Conservation (phyloP, 2,113 vertebrate genomes). For the Apteryx mantelli region DNA sequence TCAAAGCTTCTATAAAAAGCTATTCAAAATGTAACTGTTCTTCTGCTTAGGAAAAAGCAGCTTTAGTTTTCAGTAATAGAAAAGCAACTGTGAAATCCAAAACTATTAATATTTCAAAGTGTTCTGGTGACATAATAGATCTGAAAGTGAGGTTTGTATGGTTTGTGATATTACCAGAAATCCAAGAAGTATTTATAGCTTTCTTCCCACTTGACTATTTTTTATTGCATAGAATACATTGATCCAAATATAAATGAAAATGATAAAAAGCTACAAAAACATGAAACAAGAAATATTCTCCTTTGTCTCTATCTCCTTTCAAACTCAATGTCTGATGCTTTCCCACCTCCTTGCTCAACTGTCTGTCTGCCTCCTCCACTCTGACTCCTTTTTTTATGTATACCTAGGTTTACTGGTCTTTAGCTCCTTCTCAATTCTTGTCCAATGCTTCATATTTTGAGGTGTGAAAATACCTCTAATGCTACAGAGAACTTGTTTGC, state of each 20-base stretch:
- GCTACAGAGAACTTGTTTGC: conserved; percentile 7
- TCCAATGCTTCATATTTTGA: conserved; percentile 29
- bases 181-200: conserved; percentile 36
- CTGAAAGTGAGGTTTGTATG: neutral
- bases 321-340: neutral
- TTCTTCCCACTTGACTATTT: neutral
- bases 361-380: neutral
- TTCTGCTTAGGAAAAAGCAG: neutral
- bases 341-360: neutral
- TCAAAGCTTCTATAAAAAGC: conserved; percentile 17
- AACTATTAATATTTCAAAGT: conserved; percentile 60
- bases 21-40: neutral
- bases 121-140: conserved; percentile 49
- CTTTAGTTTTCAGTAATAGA: conserved; percentile 23
- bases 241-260: conserved; percentile 47
- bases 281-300: neutral
- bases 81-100: conserved; percentile 32
- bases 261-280: conserved; percentile 1
- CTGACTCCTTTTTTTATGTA: neutral
- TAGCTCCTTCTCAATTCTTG: conserved; percentile 9
- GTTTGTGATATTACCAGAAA: conserved; percentile 36
- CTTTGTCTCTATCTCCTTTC: neutral
- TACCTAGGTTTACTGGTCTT: conserved; percentile 13
- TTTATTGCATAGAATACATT: neutral
- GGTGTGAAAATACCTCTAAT: neutral